These are phyloP conservation scores for Lytechinus variegatus DNA, from an alignment of 35 echinoderm and acorn worm species.

Conservation along the genomic window DNA sequence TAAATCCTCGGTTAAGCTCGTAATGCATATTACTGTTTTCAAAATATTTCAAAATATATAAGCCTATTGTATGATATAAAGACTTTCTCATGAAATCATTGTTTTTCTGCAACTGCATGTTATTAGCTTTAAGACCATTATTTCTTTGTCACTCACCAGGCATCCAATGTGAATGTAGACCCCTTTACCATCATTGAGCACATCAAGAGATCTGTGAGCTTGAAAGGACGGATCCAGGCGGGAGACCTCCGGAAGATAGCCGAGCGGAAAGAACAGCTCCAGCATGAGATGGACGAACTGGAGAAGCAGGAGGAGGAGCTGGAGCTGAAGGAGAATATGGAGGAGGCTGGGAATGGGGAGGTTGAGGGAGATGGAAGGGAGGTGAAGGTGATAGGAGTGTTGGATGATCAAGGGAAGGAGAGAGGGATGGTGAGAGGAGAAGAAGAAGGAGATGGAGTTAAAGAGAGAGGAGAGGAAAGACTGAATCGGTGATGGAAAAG, in stretches of 20 bases:
- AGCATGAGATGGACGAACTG: conserved; percentile 71
- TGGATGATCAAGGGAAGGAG: background rate
- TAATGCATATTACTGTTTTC: too few relatives aligned
- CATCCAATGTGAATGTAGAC: conserved; percentile 90
- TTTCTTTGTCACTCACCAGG: conserved; percentile 50
- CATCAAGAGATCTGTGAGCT: conserved; percentile 59
- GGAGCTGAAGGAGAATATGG: conserved; percentile 47
- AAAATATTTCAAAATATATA: too few relatives aligned
- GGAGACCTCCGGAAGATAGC: conserved; percentile 34
- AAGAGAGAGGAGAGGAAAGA: background rate
- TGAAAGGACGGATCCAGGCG: conserved; percentile 31
- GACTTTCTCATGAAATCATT: too few relatives aligned
- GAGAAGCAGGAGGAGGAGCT: conserved; percentile 57
- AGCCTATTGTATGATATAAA: too few relatives aligned
- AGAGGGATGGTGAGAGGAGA: background rate
- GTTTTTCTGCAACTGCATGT: too few relatives aligned
- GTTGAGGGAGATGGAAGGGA: background rate
- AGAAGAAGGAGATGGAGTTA: background rate
- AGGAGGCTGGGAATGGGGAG: conserved; percentile 13
- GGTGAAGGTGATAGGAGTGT: background rate
- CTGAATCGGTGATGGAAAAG: background rate
- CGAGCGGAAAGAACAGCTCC: conserved; percentile 50
- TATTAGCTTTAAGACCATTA: background rate
- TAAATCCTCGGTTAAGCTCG: too few relatives aligned
- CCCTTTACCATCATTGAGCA: conserved; percentile 67